Evolutionary conservation across 37 sponge, comb jelly and placozoan genomes (phyloP), one percentile per base, ranked within the genome.

Genomic region (Beroe forskalii): DNA sequence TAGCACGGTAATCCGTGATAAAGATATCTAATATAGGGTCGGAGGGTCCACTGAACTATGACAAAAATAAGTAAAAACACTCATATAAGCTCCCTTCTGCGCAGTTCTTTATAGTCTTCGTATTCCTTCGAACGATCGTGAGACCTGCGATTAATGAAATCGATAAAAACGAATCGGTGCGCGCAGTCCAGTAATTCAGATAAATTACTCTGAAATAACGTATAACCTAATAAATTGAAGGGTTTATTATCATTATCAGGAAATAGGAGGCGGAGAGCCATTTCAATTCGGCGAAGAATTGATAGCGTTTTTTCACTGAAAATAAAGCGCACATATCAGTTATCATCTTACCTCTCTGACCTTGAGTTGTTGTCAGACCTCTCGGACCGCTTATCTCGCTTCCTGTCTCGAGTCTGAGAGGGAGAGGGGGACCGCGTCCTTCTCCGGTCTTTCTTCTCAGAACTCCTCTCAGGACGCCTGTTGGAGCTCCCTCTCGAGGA

Each of bases 81-180:
- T 72, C 40, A 72, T 20, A 80, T 80, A 2, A 80, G 86, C 35
- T 80, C 86, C 8, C 86, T 32, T 42, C 86, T 41, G 20, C 86
- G 43, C 3, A 80, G 55, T 80, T 80, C 86, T 44, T 80, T 80
- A 25, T 80, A 80, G 31, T 80, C 86, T 44, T 80, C 86, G 55
- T 80, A 44, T 35, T 80, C 55, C 17, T 80, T 69, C 1, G 72
- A 69, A 36, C 72, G 36, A 33, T 69, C 72, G 72, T 69, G 32
- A 36, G 72, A 69, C 72, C 72, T 69, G 72, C n/a, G n/a, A 63
- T 30, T 28, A n/a, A n/a, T n/a, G n/a, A n/a, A n/a, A n/a, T n/a
- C n/a, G n/a, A n/a, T n/a, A n/a, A n/a, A n/a, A n/a, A n/a, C n/a
- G n/a, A n/a, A n/a, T n/a, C n/a, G n/a, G n/a, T n/a, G n/a, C n/a